Conservation (phyloP, 2,113 vertebrate species). For the Sander vitreus region DNA sequence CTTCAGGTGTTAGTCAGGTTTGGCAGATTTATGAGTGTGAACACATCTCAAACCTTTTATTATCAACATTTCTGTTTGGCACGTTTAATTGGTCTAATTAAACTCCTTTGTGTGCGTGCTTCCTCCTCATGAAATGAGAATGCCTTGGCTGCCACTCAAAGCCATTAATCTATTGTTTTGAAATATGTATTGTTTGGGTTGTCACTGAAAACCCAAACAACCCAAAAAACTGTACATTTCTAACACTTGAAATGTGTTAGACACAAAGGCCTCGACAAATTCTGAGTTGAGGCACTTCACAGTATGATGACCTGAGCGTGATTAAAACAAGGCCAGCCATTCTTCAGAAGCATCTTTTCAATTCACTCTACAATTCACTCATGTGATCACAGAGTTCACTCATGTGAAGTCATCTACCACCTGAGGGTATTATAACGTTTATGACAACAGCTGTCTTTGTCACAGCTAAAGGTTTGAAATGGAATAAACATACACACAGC, state of each 20-base stretch:
- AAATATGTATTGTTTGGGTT: neutral
- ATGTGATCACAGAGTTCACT: too few species aligned
- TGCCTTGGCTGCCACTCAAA: neutral
- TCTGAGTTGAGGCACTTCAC: neutral
- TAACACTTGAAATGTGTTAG: neutral
- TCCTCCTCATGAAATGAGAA: neutral
- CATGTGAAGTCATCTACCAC: constrained; percentile 10
- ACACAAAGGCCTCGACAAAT: neutral
- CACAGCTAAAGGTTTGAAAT: neutral
- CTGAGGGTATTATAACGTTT: constrained; percentile 5
- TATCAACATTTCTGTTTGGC: neutral
- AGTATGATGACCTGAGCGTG: neutral
- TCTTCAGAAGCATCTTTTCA: constrained; percentile 26
- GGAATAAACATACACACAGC: neutral
- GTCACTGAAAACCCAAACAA: constrained; percentile 2
- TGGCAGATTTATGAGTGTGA: neutral
- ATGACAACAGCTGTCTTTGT: constrained; percentile 34
- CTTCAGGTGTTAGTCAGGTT: neutral
- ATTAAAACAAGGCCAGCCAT: constrained; percentile 40
- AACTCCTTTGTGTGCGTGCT: neutral
- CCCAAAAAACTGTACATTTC: too few species aligned
- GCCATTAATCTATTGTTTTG: neutral
- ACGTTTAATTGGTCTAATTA: neutral
- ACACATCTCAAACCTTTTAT: neutral
- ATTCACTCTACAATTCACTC: constrained; percentile 16